A percentile compares a stretch with the other conserved stretches of the same genome.
Evolutionary conservation across 2,113 vertebrate species (phyloP).

Genomic region (Nibea albiflora): DNA sequence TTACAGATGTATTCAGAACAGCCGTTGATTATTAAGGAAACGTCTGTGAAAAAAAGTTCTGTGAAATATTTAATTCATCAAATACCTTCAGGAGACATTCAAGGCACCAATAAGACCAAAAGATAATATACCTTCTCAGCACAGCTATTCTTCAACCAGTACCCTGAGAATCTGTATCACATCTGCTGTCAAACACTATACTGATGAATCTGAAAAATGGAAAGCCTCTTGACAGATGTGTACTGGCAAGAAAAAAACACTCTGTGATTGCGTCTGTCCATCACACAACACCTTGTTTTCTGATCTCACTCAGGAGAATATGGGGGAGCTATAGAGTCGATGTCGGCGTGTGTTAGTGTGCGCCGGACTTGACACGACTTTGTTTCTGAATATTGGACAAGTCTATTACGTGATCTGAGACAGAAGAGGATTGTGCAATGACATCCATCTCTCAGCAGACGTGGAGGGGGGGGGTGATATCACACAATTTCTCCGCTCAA

Average conservation of each 20-base stretch:
- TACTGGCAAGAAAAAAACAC: slow-evolving; percentile 60
- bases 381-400: slow-evolving; percentile 56
- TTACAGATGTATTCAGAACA: no score
- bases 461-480: not conserved
- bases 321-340: not conserved
- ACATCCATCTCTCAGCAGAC: slow-evolving; percentile 18
- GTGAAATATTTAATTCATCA: not conserved
- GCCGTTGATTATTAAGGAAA: not conserved
- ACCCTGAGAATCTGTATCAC: slow-evolving; percentile 23
- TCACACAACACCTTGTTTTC: slow-evolving; percentile 62
- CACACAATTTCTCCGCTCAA: not conserved
- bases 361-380: slow-evolving; percentile 26
- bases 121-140: slow-evolving; percentile 9
- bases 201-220: slow-evolving; percentile 31
- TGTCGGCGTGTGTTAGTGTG: slow-evolving; percentile 52
- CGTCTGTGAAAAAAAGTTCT: not conserved
- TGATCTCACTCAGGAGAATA: slow-evolving; percentile 42
- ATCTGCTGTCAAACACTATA: slow-evolving; percentile 46
- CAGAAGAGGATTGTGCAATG: slow-evolving; percentile 40
- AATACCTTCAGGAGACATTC: not conserved
- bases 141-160: slow-evolving; percentile 28
- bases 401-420: slow-evolving; percentile 56
- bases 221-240: slow-evolving; percentile 50
- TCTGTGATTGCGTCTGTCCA: slow-evolving; percentile 71
- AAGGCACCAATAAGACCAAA: slow-evolving; percentile 1